Evolutionary conservation across 2,888 invertebrate species (phyloP).

Genomic region (Linnaemya vulpina): DNA sequence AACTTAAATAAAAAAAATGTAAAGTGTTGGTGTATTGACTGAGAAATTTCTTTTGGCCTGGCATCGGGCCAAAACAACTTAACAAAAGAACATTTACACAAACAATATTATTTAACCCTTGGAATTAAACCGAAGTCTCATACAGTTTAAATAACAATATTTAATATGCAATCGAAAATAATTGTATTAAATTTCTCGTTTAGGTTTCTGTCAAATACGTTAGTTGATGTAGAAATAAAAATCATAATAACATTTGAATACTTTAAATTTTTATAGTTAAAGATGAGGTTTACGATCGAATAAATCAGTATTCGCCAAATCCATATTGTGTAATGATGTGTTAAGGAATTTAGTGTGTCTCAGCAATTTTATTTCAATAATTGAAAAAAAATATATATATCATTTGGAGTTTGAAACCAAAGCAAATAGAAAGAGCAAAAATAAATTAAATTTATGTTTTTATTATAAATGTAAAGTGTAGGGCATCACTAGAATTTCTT

Average conservation of each 20-base stretch:
- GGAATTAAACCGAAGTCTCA: conserved; percentile 28
- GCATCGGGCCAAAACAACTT: conserved; percentile 51
- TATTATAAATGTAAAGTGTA: neutral
- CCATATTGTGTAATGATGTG: neutral
- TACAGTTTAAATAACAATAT: conserved; percentile 26
- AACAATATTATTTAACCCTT: conserved; percentile 42
- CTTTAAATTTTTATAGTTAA: neutral
- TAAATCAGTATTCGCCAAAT: neutral
- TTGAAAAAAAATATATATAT: neutral
- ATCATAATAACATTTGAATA: neutral
- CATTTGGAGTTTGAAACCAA: too few relatives aligned
- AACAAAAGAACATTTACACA: conserved; percentile 18
- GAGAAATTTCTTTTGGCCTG: conserved; percentile 49
- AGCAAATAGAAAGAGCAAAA: neutral
- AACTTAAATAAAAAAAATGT: conserved; percentile 27
- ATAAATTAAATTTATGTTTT: neutral
- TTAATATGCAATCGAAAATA: neutral
- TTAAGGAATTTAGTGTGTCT: neutral
- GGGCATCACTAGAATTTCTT: neutral
- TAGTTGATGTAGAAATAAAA: neutral
- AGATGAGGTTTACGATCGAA: neutral
- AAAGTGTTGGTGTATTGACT: conserved; percentile 56
- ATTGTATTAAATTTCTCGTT: neutral
- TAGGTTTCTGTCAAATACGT: neutral
- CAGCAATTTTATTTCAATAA: neutral